Evolutionary conservation across 2,888 invertebrate genomes (phyloP).

Genomic region (Drosophila meridionalis): DNA sequence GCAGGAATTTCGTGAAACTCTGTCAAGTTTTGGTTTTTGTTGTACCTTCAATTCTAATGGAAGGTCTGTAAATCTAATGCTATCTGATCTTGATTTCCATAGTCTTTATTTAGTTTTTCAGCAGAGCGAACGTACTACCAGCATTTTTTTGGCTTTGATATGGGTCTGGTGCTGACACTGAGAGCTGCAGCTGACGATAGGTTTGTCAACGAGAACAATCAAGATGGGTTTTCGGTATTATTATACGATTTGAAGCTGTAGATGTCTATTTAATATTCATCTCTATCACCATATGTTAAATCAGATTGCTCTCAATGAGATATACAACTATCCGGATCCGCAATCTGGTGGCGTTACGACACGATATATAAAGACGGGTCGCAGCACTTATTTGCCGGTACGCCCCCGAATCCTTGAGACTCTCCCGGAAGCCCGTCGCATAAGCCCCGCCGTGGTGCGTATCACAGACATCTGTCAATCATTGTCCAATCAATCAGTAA

Average conservation of each 20-base stretch:
- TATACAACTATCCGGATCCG: conserved; percentile 62
- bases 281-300: neutral
- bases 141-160: conserved; percentile 79
- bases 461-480: neutral
- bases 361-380: conserved; percentile 51
- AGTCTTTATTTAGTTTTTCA: conserved; percentile 42
- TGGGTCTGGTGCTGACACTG: conserved; percentile 86
- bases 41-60: conserved; percentile 84
- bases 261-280: neutral
- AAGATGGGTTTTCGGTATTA: conserved; percentile 87
- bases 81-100: neutral
- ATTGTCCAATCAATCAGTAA: conserved; percentile 27
- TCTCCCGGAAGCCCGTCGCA: conserved; percentile 59
- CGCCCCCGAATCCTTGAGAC: conserved; percentile 67
- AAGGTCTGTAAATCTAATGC: conserved; percentile 33
- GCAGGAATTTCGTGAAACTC: conserved; percentile 77
- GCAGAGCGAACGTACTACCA: conserved; percentile 37
- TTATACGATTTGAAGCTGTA: neutral
- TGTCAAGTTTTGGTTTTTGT: conserved; percentile 85
- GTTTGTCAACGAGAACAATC: conserved; percentile 85
- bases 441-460: conserved; percentile 55
- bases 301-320: conserved; percentile 60
- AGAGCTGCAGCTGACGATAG: conserved; percentile 87
- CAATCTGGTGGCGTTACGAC: conserved; percentile 65
- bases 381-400: conserved; percentile 56